Percentiles rank a stretch among this genome's conserved stretches.
Conservation (phyloP, 2,797 vertebrate species). For the Platyrinchus mystaceus region DNA sequence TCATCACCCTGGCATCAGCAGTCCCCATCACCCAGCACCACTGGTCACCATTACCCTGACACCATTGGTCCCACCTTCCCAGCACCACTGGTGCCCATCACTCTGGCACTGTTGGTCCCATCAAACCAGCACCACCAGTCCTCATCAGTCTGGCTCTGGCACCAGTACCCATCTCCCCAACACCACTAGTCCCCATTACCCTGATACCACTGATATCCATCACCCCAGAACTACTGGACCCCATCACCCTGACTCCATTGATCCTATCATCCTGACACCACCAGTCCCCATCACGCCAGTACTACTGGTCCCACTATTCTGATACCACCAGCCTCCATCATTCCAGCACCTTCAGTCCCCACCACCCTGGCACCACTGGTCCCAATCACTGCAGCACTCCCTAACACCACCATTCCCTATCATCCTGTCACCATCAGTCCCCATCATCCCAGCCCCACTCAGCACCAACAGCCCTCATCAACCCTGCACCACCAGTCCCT, state of each 20-base stretch:
- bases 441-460: no score
- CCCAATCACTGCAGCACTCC: neutral
- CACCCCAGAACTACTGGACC: rapidly evolving
- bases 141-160: rapidly evolving
- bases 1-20: no score
- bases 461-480: no score
- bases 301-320: no score
- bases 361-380: neutral
- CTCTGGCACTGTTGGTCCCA: neutral
- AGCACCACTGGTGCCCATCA: neutral
- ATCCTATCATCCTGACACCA: no score
- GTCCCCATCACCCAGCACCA: no score
- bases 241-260: rapidly evolving
- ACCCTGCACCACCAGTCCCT: rapidly evolving
- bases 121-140: rapidly evolving
- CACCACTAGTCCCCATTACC: rapidly evolving
- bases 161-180: no score
- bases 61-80: no score
- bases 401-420: neutral
- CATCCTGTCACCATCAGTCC: no score
- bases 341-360: rapidly evolving
- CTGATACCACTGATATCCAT: neutral
- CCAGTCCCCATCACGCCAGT: rapidly evolving
- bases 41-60: no score
- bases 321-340: rapidly evolving